Conservation (phyloP, 2,797 vertebrate genomes). For the Sebastes oblongus region DNA sequence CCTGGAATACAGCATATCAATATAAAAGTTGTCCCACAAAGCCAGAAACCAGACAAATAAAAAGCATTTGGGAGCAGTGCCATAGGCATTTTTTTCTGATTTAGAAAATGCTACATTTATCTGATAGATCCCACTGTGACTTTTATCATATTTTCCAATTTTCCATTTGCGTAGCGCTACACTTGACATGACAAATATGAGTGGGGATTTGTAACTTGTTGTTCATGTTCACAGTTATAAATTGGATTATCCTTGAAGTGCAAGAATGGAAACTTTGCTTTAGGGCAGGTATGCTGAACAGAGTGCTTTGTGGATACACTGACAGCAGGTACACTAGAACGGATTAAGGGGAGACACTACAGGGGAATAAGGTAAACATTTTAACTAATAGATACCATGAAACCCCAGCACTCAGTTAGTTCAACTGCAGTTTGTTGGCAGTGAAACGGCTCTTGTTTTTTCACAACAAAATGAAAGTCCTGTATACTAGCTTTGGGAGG, state of each 20-base stretch:
- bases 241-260: background rate
- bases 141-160: background rate
- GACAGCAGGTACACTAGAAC: background rate
- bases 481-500: background rate
- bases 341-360: background rate
- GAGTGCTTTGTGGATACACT: background rate
- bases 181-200: background rate
- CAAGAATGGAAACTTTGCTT: background rate
- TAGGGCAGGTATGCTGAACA: background rate
- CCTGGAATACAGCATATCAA: background rate
- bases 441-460: background rate
- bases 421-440: background rate
- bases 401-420: background rate
- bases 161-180: background rate
- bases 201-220: background rate
- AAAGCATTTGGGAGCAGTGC: too few species aligned
- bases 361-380: accelerated
- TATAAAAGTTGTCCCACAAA: background rate
- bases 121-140: background rate
- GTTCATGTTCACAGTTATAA: background rate
- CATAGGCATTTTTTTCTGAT: too few species aligned
- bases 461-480: background rate
- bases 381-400: background rate
- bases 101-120: background rate
- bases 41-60: background rate